phyloP scores from a whole-genome alignment of 1,140 invertebrate genomes.

The Caenorhabditis brenneri region DNA sequence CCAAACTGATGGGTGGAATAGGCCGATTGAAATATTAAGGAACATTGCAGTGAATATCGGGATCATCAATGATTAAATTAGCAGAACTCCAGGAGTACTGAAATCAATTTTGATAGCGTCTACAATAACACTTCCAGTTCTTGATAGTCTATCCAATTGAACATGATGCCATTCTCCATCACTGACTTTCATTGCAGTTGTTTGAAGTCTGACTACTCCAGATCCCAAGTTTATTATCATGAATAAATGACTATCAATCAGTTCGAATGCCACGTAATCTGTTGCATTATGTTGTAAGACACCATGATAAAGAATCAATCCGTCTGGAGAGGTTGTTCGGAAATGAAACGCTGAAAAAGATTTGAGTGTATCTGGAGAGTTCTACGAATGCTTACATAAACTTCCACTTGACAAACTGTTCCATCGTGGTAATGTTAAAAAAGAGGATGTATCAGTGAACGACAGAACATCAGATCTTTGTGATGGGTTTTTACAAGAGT shows the following conservation, averaged over 20 bases:
- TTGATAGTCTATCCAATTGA: slow-evolving; percentile 79
- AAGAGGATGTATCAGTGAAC: slow-evolving; percentile 58
- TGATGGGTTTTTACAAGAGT: slow-evolving; percentile 71
- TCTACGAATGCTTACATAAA: slow-evolving; percentile 62
- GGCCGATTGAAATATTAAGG: no score
- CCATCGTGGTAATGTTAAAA: slow-evolving; percentile 64
- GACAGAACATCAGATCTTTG: slow-evolving; percentile 66
- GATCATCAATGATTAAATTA: slow-evolving; percentile 74
- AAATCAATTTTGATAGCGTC: slow-evolving; percentile 88
- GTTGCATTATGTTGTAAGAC: slow-evolving; percentile 76
- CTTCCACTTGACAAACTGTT: slow-evolving; percentile 67
- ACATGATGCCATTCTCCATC: slow-evolving; percentile 88
- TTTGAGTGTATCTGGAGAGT: no score
- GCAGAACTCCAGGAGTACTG: slow-evolving; percentile 79
- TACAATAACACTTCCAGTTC: slow-evolving; percentile 83
- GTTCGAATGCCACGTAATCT: slow-evolving; percentile 90
- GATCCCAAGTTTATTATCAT: slow-evolving; percentile 88
- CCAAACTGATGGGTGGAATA: no score
- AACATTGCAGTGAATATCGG: slow-evolving; percentile 86
- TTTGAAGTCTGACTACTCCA: slow-evolving; percentile 82
- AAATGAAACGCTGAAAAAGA: slow-evolving; percentile 73
- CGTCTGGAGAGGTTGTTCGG: slow-evolving; percentile 89
- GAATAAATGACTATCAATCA: slow-evolving; percentile 89
- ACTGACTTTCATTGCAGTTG: slow-evolving; percentile 82
- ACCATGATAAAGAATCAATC: slow-evolving; percentile 88